A percentile compares a stretch with the other conserved stretches of the same genome.
Evolutionary conservation across 2,797 vertebrate species (phyloP).

Genomic region (Hoplostethus atlanticus): DNA sequence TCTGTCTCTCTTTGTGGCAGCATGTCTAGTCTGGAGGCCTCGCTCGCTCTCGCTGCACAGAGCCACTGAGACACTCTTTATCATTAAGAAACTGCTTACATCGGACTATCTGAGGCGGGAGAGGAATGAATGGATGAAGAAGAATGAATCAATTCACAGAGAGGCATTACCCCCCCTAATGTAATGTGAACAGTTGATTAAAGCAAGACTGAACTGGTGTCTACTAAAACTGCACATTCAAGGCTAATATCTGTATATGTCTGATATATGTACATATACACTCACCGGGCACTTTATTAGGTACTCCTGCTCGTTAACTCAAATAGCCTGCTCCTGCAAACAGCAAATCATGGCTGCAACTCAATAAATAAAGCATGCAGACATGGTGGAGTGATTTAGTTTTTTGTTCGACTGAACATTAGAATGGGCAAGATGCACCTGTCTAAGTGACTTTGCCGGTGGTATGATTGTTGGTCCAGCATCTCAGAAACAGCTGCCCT

Average conservation of each 20-base stretch:
- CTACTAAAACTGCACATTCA: conserved; percentile 1
- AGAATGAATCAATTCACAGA: conserved; percentile 12
- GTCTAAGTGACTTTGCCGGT: too few relatives aligned
- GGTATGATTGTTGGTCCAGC: too few relatives aligned
- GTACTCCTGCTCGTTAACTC: too few relatives aligned
- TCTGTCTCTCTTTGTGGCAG: conserved; percentile 11
- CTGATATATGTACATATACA: too few relatives aligned
- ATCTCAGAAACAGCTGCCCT: too few relatives aligned
- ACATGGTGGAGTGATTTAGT: too few relatives aligned
- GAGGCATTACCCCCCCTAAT: neutral
- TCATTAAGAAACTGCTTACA: conserved; percentile 54
- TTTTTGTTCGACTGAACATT: too few relatives aligned
- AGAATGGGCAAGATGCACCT: too few relatives aligned
- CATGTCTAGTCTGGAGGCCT: conserved; percentile 32
- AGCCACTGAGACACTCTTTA: conserved; percentile 15
- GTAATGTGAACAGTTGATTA: neutral
- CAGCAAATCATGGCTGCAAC: too few relatives aligned
- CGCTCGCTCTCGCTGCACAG: conserved; percentile 40
- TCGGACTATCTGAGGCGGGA: conserved; percentile 18
- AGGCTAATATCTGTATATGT: conserved; percentile 22
- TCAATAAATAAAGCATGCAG: too few relatives aligned
- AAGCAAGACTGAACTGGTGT: neutral
- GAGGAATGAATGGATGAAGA: neutral
- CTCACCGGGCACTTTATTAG: too few relatives aligned
- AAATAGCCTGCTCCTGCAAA: too few relatives aligned